These are phyloP conservation scores for Poliocrania exsul DNA, from an alignment of 2,797 vertebrate genomes.

Conservation along the genomic window DNA sequence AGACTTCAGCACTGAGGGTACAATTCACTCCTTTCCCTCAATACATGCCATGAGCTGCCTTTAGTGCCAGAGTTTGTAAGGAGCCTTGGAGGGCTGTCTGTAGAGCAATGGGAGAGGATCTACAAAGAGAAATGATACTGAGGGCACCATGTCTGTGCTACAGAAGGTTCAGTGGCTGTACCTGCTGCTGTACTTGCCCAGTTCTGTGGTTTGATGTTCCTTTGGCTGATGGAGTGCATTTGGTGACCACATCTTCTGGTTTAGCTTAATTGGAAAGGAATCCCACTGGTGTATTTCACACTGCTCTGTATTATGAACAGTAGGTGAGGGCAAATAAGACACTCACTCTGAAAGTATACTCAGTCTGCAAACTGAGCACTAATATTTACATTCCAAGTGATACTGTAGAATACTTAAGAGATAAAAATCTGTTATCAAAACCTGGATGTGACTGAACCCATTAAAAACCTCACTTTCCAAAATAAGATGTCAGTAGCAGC, in stretches of 20 bases:
- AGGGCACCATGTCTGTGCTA: background rate
- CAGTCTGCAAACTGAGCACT: background rate
- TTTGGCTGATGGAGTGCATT: background rate
- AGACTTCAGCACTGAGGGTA: background rate
- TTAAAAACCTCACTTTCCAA: background rate
- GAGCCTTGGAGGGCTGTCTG: background rate
- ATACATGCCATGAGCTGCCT: background rate
- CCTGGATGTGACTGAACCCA: background rate
- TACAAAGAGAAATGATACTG: fast-evolving
- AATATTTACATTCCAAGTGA: background rate
- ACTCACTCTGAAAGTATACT: background rate
- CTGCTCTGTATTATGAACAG: background rate
- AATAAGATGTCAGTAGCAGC: background rate
- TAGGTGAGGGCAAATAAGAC: background rate
- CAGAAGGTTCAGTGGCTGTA: background rate
- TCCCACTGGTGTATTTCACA: background rate
- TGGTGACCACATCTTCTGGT: background rate
- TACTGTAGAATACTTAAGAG: background rate
- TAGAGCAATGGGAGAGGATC: background rate
- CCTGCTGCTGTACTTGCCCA: background rate
- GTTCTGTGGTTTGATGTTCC: background rate
- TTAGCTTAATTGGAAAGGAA: background rate
- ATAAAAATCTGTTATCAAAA: background rate
- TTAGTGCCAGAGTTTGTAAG: background rate
- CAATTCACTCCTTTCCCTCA: background rate